Base-by-base conservation (phyloP, 2,888 invertebrate species). In the Acleris holmiana region DNA sequence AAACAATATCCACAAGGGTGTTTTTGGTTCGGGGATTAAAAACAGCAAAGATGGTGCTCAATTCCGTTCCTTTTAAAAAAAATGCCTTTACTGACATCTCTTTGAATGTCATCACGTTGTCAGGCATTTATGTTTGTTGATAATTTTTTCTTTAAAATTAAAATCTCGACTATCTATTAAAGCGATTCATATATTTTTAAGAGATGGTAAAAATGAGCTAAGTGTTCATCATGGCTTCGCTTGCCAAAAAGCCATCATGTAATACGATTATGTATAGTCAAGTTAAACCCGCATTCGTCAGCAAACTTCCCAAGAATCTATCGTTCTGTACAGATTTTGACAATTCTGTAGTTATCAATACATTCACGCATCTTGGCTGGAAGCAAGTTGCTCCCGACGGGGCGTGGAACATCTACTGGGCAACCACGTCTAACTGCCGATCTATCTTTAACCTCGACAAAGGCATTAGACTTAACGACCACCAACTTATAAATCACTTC, bases 341-440 rank as follows among this genome's bases (percentile, higher is more conserved):
- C 78, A 97, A 97, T 84, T 97, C 97, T 47, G 97, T 97, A 21
- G 93, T 98, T 63, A 93, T 96, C 19, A 95, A 96, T 71, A 98
- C 97, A 85, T 97, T 97, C 83, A 97, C 97, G 74, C 96, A 96
- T 80, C 91, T 97, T 61, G 97, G 97, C 10, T 98, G 98, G 98
- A 86, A 93, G 8, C 95, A 95, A 80, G 97, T 97, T 0, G 94
- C 94, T 4, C 95, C 96, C 0, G 97, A 97, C 73, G 97, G 97
- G 78, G 96, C 97, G 75, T 98, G 97, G 97, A 97, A 98, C 82
- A 95, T 97, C 77, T 98, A 98, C 80, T 98, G 98, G 97, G 96
- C 97, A 3, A 95, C 95, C 50, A 96, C 97, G 0, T 95, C 95
- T 76, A 97, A 96, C 0, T 97, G 97, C 73, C 93, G 97, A 50